Evolutionary conservation across 92 coral and sea anemone genomes (phyloP), one percentile per base, ranked within the genome.

Genomic region (Bergia sp.): DNA sequence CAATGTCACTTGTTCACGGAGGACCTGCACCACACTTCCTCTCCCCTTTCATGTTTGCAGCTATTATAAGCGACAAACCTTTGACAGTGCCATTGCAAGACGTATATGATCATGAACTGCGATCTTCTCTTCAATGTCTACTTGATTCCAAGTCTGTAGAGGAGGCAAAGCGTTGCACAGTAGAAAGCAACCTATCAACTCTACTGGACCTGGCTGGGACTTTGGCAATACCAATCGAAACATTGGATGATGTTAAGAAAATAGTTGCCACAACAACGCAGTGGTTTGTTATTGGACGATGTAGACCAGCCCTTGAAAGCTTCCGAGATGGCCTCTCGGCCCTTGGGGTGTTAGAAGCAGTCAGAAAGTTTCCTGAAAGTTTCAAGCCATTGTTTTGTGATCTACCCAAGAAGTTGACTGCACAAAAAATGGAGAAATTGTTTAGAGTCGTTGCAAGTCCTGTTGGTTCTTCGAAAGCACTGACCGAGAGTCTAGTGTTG

Each of bases 121-220:
- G 42, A 69, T 58, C 37, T 15, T 81, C 72, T 10, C 45, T 57
- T 11, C 2, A 55, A 66, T 5, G 44, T 67, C 57, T 66, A n/a
- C 36, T 7, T 23, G 86, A 88, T 78, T 20, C 80, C 9, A 73
- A 73, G 73, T 80, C 86, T 47, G 88, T 89, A 73, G 88, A 89
- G 64, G 40, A 89, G 57, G 91, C 91, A 82, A 89, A 82, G 83
- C 74, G 88, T 37, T 82, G 88, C 82, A 58, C 83, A 53, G 47
- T 76, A 1, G 81, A 77, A 57, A 44, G 53, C 66, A 86, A 64
- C 77, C 67, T 86, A 40, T 76, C 64, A 80, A 87, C 89, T 69
- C 91, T 90, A 44, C 95, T 93, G 47, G 91, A 93, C 75, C 90
- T 91, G 81, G 93, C 91, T 85, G 95, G 95, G 47, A 93, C 91